Evolutionary conservation across 2,888 invertebrate genomes (phyloP).

Genomic region (Zelleria hepariella): DNA sequence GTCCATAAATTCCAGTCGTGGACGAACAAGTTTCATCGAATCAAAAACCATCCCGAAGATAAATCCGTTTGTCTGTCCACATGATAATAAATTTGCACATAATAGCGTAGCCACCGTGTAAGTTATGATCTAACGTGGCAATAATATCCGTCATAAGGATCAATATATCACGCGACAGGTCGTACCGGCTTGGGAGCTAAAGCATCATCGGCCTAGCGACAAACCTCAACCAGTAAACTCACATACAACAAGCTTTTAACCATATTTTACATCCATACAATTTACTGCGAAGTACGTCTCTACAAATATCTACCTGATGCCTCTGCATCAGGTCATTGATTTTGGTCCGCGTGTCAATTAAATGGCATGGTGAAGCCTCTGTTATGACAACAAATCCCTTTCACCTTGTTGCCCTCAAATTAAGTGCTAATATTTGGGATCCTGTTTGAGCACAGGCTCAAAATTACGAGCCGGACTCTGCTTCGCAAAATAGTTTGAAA

Average conservation of each 20-base stretch:
- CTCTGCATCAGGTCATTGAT: too few relatives aligned
- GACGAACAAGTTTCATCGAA: not conserved
- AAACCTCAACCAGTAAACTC: not conserved
- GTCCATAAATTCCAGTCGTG: too few relatives aligned
- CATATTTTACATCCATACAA: too few relatives aligned
- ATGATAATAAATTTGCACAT: not conserved
- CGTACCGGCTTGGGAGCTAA: not conserved
- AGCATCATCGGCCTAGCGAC: not conserved
- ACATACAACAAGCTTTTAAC: not conserved
- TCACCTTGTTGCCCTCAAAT: too few relatives aligned
- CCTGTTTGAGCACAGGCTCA: too few relatives aligned
- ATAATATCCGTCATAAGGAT: constrained; percentile 1
- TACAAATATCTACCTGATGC: too few relatives aligned
- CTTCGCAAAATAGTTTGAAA: not conserved
- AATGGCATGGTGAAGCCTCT: too few relatives aligned
- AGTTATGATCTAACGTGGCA: constrained; percentile 2
- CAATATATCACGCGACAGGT: constrained; percentile 6
- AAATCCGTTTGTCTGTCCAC: not conserved
- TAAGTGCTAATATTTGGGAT: too few relatives aligned
- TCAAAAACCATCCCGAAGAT: not conserved
- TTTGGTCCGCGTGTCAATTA: too few relatives aligned
- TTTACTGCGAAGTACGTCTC: too few relatives aligned
- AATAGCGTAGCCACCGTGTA: not conserved
- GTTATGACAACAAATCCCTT: too few relatives aligned
- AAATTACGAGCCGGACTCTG: not conserved